Evolutionary conservation across 2,113 vertebrate species (phyloP).

Genomic region (Halichoerus grypus): DNA sequence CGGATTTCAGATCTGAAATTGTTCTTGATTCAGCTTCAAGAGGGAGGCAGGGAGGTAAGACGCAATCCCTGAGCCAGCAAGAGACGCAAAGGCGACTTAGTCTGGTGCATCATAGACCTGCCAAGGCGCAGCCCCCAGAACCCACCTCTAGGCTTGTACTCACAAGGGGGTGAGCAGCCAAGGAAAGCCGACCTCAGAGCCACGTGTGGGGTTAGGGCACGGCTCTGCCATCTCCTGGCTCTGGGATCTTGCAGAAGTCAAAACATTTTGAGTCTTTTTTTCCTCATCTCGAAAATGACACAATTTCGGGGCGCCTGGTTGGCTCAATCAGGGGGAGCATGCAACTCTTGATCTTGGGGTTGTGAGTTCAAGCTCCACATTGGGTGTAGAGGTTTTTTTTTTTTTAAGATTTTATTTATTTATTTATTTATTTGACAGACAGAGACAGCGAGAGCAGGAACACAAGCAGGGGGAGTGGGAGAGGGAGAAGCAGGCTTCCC

Average conservation of each 20-base stretch:
- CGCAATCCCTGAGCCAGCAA: background rate
- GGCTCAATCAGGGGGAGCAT: background rate
- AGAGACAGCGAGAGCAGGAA: no score
- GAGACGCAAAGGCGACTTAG: background rate
- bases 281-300: background rate
- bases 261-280: background rate
- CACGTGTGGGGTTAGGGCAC: background rate
- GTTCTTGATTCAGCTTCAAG: slow-evolving; percentile 16
- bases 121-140: no score
- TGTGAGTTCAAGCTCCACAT: background rate
- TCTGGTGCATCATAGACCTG: background rate
- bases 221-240: background rate
- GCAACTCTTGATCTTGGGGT: background rate
- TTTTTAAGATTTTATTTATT: no score
- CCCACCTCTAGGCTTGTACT: background rate
- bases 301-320: background rate
- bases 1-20: slow-evolving; percentile 18
- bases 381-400: background rate
- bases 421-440: no score
- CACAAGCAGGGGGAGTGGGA: no score
- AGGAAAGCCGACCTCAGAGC: background rate
- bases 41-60: background rate
- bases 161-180: background rate
- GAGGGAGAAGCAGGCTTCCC: no score
- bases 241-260: background rate